Base-by-base conservation (phyloP, 2,888 invertebrate genomes). In the Stenoptilia bipunctidactyla region DNA sequence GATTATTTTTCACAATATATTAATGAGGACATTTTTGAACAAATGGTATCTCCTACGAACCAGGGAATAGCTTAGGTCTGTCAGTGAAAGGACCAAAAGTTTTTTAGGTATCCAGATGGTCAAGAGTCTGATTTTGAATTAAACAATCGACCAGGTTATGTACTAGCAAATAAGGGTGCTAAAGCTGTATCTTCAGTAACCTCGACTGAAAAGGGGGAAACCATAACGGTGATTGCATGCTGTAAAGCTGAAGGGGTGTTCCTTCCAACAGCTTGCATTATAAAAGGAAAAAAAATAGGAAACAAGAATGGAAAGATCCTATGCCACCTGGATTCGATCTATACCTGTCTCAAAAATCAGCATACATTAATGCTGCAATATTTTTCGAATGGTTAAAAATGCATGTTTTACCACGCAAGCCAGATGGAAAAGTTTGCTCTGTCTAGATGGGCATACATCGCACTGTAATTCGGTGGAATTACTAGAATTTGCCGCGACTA, bases 341-440 rank as follows among this genome's bases (percentile, higher is more conserved):
- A 6, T 44, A 35, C 27, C 49, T 48, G 30, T 12, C 10, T 15
- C 39, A 47, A 40, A 49, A 54, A 38, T 52, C 45, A 2, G 48
- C 47, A n/a, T 48, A 43, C 35, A 45, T 52, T 15, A 53, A 44
- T 37, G 13, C 50, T 4, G 44, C 45, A 1, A 27, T 51, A 13
- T 50, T 53, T 35, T 30, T 45, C 6, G 39, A 43, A 40, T 52
- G 50, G 51, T 38, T 53, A 13, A 37, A 15, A 37, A 34, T 42
- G 41, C 46, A 46, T 37, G 52, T 56, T 35, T 14, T 47, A 15
- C 48, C 30, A 12, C 4, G 10, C 6, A 30, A 30, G n/a, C 30
- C 30, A 12, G n/a, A 30, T 30, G 47, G 51, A 10, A 48, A 49
- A 34, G 43, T 43, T 27, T 49, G 8, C 41, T 48, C 12, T 4